Evolutionary conservation across 2,888 invertebrate species (phyloP).

Genomic region (Celastrina argiolus): DNA sequence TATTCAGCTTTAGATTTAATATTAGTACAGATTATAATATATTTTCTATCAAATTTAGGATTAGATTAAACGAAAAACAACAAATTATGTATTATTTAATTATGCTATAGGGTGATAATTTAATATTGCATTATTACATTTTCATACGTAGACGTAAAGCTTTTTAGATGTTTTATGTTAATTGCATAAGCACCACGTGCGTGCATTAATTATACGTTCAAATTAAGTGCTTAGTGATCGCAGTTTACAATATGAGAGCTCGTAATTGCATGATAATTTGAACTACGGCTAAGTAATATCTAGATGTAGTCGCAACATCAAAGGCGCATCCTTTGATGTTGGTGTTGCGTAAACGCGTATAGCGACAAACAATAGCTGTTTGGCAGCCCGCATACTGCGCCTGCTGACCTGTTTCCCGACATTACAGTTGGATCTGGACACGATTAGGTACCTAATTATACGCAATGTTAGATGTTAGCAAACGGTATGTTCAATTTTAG

Average conservation of each 20-base stretch:
- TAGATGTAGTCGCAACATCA: background rate
- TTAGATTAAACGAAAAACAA: too few relatives aligned
- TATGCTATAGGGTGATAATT: too few relatives aligned
- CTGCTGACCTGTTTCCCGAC: background rate
- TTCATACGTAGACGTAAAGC: too few relatives aligned
- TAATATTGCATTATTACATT: too few relatives aligned
- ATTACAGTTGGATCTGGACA: background rate
- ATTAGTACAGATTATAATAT: too few relatives aligned
- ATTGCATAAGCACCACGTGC: too few relatives aligned
- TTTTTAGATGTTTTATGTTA: too few relatives aligned
- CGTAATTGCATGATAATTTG: background rate
- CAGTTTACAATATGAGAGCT: background rate
- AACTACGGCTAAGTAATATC: background rate
- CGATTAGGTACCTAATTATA: background rate
- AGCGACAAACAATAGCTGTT: constrained; percentile 4
- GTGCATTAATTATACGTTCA: too few relatives aligned
- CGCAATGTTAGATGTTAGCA: background rate
- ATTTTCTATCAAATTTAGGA: too few relatives aligned
- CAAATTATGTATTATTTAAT: too few relatives aligned
- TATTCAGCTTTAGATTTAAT: too few relatives aligned
- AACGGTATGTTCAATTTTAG: background rate
- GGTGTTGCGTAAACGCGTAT: constrained; percentile 8
- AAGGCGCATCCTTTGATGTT: background rate
- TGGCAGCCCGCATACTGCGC: constrained; percentile 16
- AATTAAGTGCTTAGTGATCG: background rate